These are phyloP conservation scores for Muraenolepis orangiensis DNA, from an alignment of 2,797 vertebrate species.

Conservation along the genomic window DNA sequence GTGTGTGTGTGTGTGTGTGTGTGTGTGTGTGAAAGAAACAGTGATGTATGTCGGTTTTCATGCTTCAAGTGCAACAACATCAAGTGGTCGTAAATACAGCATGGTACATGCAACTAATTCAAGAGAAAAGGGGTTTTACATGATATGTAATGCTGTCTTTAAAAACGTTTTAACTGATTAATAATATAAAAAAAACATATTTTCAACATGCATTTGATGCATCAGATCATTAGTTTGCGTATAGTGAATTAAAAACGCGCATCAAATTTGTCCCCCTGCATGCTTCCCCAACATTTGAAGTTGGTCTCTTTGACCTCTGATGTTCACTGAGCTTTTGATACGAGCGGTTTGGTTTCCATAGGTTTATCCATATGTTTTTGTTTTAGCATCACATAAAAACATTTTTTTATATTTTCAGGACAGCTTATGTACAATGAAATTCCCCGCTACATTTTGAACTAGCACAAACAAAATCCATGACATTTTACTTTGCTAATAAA, in stretches of 20 bases:
- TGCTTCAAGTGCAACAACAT: not conserved
- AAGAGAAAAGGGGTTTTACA: not conserved
- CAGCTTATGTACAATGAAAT: not conserved
- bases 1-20: not conserved
- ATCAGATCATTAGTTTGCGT: not conserved
- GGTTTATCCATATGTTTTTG: too few species aligned
- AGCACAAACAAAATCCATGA: not conserved
- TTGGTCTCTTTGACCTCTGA: not conserved
- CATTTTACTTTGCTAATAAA: constrained; percentile 1
- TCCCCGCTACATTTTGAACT: not conserved
- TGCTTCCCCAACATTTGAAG: not conserved
- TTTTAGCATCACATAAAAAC: too few species aligned
- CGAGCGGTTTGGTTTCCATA: not conserved
- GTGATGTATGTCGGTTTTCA: not conserved
- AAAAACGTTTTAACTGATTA: not conserved
- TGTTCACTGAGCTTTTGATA: not conserved
- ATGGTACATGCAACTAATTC: not conserved
- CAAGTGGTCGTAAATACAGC: not conserved
- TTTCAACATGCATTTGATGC: not conserved
- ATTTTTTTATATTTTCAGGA: not conserved
- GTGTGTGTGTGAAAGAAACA: not conserved
- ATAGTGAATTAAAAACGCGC: not conserved
- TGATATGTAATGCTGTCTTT: not conserved
- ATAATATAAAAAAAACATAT: not conserved
- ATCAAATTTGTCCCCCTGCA: not conserved